These are phyloP conservation scores for Coendou prehensilis DNA, from an alignment of 2,797 vertebrate species.

Conservation along the genomic window DNA sequence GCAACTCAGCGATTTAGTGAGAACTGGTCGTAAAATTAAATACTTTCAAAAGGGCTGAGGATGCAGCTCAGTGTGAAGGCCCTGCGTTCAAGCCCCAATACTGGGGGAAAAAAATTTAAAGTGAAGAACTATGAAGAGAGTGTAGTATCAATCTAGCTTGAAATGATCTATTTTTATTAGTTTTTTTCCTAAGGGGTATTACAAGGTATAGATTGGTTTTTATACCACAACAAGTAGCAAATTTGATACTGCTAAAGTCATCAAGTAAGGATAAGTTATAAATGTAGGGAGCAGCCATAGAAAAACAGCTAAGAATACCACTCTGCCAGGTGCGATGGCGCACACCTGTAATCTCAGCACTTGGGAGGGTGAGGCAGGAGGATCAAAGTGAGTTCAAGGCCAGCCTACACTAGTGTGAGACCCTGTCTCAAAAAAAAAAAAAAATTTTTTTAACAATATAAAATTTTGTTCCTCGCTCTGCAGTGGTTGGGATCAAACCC, in stretches of 20 bases:
- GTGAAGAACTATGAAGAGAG: not conserved
- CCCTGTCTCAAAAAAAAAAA: not conserved
- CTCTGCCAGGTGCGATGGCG: not conserved
- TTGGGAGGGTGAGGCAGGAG: not conserved
- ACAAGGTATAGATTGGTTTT: not conserved
- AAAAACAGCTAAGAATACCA: not conserved
- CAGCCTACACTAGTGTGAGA: not conserved
- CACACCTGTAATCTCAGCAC: not conserved
- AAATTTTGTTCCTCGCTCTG: not conserved
- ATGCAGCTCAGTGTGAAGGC: too few relatives aligned
- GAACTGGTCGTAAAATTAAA: too few relatives aligned
- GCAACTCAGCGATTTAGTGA: not conserved
- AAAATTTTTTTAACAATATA: too few relatives aligned
- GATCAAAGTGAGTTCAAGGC: not conserved
- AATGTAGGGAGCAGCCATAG: not conserved
- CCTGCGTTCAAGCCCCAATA: not conserved
- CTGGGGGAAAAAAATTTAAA: not conserved
- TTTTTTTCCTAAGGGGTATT: slow-evolving; percentile 30
- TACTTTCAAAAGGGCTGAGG: too few relatives aligned
- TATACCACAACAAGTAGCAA: not conserved
- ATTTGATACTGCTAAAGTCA: slow-evolving; percentile 19
- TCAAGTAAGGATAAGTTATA: slow-evolving; percentile 33
- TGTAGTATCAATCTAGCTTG: not conserved
- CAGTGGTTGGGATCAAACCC: not conserved
- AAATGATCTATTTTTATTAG: not conserved